Percentiles rank a stretch among this genome's conserved stretches.
These are phyloP conservation scores for Sternotherus odoratus DNA, from an alignment of 2,797 vertebrate species.

Conservation along the genomic window DNA sequence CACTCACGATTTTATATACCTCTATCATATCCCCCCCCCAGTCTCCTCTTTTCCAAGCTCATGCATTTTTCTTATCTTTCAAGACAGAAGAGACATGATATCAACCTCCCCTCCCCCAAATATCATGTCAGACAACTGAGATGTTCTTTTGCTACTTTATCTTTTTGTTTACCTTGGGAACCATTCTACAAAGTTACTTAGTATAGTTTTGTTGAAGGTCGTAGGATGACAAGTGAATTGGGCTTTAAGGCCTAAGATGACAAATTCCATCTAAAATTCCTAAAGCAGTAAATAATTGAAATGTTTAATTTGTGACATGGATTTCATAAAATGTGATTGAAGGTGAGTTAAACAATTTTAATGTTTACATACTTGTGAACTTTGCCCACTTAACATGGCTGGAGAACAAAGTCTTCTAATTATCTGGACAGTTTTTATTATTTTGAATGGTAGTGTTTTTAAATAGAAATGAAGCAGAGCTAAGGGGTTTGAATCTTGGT, in stretches of 20 bases:
- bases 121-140: not conserved
- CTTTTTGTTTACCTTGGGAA: not conserved
- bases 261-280: constrained; percentile 3
- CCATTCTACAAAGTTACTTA: not conserved
- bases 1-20: too few species aligned
- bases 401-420: not conserved
- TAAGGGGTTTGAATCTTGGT: not conserved
- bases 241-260: constrained; percentile 4
- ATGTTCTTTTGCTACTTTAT: not conserved
- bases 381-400: not conserved
- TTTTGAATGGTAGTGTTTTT: not conserved
- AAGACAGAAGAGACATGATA: not conserved
- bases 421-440: not conserved
- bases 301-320: not conserved
- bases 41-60: not conserved
- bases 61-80: not conserved
- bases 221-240: not conserved
- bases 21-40: too few species aligned
- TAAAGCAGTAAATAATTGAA: constrained; percentile 11
- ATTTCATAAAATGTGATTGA: not conserved
- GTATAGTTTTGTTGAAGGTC: not conserved
- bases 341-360: not conserved
- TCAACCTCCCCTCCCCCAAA: not conserved
- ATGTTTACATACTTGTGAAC: not conserved
- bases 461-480: not conserved